A percentile compares a stretch with the other conserved stretches of the same genome.
Conservation (phyloP, 2,113 vertebrate species). For the Urocitellus parryii region DNA sequence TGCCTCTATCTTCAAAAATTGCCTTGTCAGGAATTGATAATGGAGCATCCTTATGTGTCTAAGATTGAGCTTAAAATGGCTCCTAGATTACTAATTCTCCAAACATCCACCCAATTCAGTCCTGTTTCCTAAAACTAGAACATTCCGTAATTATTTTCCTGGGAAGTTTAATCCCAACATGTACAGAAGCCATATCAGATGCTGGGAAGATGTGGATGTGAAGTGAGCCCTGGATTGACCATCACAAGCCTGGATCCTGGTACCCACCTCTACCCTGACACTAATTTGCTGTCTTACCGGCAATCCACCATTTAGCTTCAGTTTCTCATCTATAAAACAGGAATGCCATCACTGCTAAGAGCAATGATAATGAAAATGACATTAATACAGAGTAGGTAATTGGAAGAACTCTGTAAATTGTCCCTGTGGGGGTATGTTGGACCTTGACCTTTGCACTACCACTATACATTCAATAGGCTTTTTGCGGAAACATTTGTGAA, state of each 20-base stretch:
- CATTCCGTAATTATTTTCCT: neutral
- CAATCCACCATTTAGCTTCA: neutral
- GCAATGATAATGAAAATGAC: neutral
- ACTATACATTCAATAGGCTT: neutral
- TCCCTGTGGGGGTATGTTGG: neutral
- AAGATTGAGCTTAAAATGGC: neutral
- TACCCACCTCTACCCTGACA: neutral
- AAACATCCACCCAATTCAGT: neutral
- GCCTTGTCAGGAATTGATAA: neutral
- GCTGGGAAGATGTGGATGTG: neutral
- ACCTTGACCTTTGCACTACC: neutral
- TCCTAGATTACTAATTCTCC: neutral
- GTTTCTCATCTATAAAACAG: neutral
- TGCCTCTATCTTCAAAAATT: neutral
- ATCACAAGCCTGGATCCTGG: neutral
- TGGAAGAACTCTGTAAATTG: neutral
- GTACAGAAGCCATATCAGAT: neutral
- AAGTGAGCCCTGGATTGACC: neutral
- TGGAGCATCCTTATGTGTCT: neutral
- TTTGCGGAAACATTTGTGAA: neutral
- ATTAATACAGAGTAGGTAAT: no score
- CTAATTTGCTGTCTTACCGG: neutral
- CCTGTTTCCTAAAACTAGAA: neutral
- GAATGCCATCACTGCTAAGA: neutral
- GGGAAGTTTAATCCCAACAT: neutral